These are phyloP conservation scores for Noctua comes DNA, from an alignment of 2,888 invertebrate genomes.

Conservation along the genomic window DNA sequence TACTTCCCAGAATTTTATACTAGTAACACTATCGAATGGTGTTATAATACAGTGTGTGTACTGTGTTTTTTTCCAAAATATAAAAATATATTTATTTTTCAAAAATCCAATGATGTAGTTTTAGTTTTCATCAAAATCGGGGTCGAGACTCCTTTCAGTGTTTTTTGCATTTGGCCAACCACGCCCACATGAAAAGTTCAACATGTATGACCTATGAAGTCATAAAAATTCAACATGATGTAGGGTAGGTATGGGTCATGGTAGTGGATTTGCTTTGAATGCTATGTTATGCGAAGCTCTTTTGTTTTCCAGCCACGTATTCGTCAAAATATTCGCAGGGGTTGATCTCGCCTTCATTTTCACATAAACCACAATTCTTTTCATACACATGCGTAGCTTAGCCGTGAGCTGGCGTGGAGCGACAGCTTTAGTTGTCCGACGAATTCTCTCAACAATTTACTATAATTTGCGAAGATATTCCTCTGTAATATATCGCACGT, in stretches of 20 bases:
- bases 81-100: too few relatives aligned
- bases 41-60: too few relatives aligned
- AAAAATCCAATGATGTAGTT: too few relatives aligned
- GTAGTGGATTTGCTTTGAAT: background rate
- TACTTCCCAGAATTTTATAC: too few relatives aligned
- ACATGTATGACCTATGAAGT: too few relatives aligned
- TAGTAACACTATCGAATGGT: too few relatives aligned
- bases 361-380: background rate
- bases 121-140: too few relatives aligned
- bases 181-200: too few relatives aligned
- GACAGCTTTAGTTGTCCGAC: constrained; percentile 31
- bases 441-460: constrained; percentile 58
- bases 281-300: background rate
- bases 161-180: too few relatives aligned
- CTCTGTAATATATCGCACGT: constrained; percentile 19
- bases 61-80: too few relatives aligned
- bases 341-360: background rate
- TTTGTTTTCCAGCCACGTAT: background rate
- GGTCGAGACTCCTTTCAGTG: too few relatives aligned
- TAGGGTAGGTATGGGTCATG: background rate
- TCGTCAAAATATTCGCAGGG: background rate
- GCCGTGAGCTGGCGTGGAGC: background rate
- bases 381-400: background rate
- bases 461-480: constrained; percentile 53
- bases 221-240: background rate